A percentile compares a stretch with the other conserved stretches of the same genome.
These are phyloP conservation scores for Platorchestia sp. DNA, from an alignment of 1,140 invertebrate genomes.

Conservation along the genomic window DNA sequence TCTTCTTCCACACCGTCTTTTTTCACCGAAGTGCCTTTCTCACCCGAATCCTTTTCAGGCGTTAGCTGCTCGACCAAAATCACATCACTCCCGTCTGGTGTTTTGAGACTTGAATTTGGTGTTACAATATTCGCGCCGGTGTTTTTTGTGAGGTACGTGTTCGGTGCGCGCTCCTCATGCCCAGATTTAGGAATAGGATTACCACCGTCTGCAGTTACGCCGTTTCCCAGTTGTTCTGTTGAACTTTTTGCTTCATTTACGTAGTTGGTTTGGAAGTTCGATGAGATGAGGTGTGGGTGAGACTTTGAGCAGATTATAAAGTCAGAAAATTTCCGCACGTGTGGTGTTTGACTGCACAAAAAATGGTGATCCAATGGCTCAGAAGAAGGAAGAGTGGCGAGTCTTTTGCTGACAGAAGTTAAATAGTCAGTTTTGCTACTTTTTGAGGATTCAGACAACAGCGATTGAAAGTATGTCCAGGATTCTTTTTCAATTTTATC, in stretches of 20 bases:
- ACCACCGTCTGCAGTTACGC: not conserved
- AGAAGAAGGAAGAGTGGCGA: not conserved
- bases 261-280: not conserved
- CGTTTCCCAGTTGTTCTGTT: not conserved
- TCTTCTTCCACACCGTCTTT: slow-evolving; percentile 78
- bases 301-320: not conserved
- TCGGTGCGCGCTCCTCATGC: not conserved
- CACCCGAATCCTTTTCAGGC: not conserved
- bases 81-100: not conserved
- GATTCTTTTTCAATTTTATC: not conserved
- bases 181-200: not conserved
- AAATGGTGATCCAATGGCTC: not conserved
- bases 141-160: not conserved
- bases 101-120: not conserved
- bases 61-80: not conserved
- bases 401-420: not conserved
- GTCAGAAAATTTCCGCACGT: not conserved
- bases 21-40: not conserved
- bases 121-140: not conserved
- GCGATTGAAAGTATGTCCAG: not conserved
- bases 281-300: not conserved
- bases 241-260: not conserved
- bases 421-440: not conserved
- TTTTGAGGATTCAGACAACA: not conserved
- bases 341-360: not conserved